Conservation (phyloP, 2,113 vertebrate genomes). For the Percina caprodes region DNA sequence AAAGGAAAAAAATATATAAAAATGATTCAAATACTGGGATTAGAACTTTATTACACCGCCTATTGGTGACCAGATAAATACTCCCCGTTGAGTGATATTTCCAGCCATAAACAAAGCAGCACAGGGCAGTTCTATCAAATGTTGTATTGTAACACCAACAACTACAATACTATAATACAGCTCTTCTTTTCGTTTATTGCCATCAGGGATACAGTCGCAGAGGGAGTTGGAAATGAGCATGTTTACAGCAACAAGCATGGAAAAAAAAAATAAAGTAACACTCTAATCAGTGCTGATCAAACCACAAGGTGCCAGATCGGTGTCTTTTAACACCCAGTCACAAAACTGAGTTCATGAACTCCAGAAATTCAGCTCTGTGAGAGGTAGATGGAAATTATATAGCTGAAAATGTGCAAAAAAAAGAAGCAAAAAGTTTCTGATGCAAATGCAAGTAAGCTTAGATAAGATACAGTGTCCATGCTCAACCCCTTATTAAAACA, state of each 20-base stretch:
- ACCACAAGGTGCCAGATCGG: slow-evolving; percentile 33
- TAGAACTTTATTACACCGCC: slow-evolving; percentile 34
- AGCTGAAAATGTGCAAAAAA: not conserved
- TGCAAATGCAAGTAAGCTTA: slow-evolving; percentile 41
- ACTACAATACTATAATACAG: slow-evolving; percentile 35
- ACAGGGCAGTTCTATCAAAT: slow-evolving; percentile 9
- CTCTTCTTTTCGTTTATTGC: slow-evolving; percentile 6
- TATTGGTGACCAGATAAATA: slow-evolving; percentile 28
- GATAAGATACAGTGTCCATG: not conserved
- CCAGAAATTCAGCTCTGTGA: not conserved
- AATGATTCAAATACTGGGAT: not conserved
- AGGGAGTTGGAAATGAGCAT: slow-evolving; percentile 47
- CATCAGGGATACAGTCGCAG: slow-evolving; percentile 32
- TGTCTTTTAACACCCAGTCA: not conserved
- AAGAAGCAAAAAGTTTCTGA: slow-evolving; percentile 10
- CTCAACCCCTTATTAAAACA: not conserved
- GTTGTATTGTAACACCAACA: not conserved
- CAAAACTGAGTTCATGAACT: slow-evolving; percentile 38
- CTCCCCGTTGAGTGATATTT: not conserved
- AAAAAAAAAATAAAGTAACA: slow-evolving; percentile 1
- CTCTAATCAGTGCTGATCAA: slow-evolving; percentile 33
- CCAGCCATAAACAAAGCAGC: slow-evolving; percentile 1
- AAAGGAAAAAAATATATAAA: slow-evolving; percentile 3
- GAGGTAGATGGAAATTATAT: not conserved
- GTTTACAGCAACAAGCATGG: slow-evolving; percentile 19